Conservation (phyloP, 2,113 vertebrate genomes). For the Thryonomys swinderianus region DNA sequence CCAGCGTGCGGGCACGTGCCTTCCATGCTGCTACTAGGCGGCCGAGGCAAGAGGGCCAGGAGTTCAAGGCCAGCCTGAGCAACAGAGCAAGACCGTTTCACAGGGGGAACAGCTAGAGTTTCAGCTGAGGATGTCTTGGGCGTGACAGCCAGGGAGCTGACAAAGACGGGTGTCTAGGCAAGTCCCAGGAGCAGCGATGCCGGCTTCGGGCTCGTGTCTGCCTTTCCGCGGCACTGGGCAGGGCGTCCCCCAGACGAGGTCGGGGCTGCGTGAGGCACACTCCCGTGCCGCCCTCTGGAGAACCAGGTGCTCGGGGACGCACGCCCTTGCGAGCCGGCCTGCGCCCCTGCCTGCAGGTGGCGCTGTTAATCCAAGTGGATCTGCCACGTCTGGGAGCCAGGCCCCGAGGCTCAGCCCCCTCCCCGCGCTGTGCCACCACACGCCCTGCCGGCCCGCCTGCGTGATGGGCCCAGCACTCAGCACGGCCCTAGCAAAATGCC, state of each 20-base stretch:
- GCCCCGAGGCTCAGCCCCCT: neutral
- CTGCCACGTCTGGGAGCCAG: neutral
- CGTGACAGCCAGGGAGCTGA: no score
- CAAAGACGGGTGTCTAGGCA: neutral
- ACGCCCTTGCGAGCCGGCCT: no score
- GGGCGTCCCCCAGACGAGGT: rapidly evolving
- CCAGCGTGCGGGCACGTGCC: neutral
- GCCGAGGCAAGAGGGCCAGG: neutral
- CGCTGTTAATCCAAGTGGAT: no score
- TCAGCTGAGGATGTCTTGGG: neutral
- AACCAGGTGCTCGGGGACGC: neutral
- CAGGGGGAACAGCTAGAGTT: neutral
- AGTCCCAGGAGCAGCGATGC: no score
- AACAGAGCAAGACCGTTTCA: neutral
- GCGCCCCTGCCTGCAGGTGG: neutral
- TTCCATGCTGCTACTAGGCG: neutral
- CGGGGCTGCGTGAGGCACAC: neutral
- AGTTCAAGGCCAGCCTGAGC: neutral
- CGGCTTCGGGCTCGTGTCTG: no score
- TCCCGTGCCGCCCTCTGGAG: neutral
- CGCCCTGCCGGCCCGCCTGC: neutral
- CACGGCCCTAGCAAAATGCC: neutral
- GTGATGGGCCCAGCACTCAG: neutral
- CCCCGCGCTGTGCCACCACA: neutral
- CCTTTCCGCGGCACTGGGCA: no score